These are phyloP conservation scores for Temnopleurus reevesii DNA, from an alignment of 53 echinoderm and acorn worm species.

Conservation along the genomic window DNA sequence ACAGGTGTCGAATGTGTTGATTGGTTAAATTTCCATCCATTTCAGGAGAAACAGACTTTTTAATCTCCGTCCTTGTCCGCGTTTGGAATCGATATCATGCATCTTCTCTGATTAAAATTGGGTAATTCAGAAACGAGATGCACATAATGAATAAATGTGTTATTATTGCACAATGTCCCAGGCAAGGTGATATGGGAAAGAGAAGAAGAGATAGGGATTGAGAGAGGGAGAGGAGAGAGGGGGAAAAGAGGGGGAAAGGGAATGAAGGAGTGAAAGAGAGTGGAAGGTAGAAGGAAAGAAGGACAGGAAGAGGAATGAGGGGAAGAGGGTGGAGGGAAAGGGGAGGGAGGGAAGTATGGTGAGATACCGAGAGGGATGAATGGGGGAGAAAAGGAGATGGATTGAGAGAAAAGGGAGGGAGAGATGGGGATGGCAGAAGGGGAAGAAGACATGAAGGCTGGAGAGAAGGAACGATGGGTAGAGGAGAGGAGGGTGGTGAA, in stretches of 20 bases:
- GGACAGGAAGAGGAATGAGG: neutral
- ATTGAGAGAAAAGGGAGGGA: neutral
- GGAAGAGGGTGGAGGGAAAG: neutral
- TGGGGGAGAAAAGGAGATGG: neutral
- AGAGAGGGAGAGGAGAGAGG: neutral
- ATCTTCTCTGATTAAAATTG: conserved; percentile 31
- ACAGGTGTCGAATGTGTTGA: conserved; percentile 1
- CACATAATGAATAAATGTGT: neutral
- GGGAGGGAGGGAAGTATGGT: too few relatives aligned
- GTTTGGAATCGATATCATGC: neutral
- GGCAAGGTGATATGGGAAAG: neutral
- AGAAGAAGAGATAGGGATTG: neutral
- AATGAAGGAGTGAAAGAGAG: neutral
- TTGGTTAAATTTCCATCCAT: neutral
- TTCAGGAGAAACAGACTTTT: neutral
- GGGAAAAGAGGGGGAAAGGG: neutral
- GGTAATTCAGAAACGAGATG: neutral
- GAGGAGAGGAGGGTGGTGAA: neutral
- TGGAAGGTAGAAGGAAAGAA: neutral
- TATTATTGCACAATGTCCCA: conserved; percentile 9
- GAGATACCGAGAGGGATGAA: neutral
- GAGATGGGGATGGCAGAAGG: neutral
- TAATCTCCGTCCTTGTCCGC: neutral
- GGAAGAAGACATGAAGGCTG: neutral
- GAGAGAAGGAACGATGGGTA: neutral